These are phyloP conservation scores for Poeciliopsis retropinna DNA, from an alignment of 2,113 vertebrate species.

Conservation along the genomic window DNA sequence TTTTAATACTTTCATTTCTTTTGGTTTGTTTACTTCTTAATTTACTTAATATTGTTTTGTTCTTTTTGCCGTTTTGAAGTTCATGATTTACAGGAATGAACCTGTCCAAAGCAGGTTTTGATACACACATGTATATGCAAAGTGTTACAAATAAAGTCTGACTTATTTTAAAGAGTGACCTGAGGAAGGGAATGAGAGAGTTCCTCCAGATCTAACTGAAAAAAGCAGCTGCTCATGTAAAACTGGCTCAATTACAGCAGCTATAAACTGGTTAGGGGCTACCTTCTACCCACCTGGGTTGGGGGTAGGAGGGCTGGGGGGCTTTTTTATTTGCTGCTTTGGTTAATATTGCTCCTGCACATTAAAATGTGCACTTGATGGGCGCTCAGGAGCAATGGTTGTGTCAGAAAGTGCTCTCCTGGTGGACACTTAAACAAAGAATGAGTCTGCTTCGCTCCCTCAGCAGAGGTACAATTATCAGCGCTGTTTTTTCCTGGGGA, in stretches of 20 bases:
- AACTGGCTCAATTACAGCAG: constrained; percentile 80
- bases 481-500: constrained; percentile 70
- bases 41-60: background rate
- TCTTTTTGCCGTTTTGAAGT: background rate
- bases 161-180: constrained; percentile 45
- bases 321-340: constrained; percentile 64
- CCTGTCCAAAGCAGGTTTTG: background rate
- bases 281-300: constrained; percentile 51
- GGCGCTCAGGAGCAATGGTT: constrained; percentile 67
- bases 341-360: constrained; percentile 77
- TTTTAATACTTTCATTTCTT: background rate
- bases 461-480: constrained; percentile 77
- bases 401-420: constrained; percentile 76
- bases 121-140: background rate
- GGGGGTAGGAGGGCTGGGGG: background rate
- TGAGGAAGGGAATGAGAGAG: constrained; percentile 52
- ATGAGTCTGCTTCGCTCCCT: constrained; percentile 60
- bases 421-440: constrained; percentile 80
- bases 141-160: background rate
- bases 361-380: constrained; percentile 77
- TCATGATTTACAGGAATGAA: background rate
- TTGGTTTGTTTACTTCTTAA: background rate
- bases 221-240: constrained; percentile 69
- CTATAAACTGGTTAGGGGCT: constrained; percentile 75
- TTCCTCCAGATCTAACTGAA: constrained; percentile 66